Conservation (phyloP, 2,113 vertebrate species). For the Oenanthe melanoleuca region DNA sequence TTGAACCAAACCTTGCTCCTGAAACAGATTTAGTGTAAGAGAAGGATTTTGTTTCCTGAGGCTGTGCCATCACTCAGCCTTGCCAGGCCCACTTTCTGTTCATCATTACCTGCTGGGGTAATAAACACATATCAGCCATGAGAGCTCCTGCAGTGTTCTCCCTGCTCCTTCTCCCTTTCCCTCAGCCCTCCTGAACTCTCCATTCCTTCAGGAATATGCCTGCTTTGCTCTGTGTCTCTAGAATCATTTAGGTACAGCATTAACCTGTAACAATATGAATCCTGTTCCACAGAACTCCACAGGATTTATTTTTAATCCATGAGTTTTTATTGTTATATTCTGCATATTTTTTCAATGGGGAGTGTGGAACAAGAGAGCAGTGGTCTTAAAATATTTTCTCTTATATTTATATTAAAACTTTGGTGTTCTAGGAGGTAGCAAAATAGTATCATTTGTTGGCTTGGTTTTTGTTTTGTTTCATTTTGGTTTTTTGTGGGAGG, state of each 20-base stretch:
- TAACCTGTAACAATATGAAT: background rate
- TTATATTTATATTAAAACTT: background rate
- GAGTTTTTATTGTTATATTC: background rate
- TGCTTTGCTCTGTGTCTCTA: background rate
- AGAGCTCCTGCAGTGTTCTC: background rate
- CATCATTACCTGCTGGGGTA: background rate
- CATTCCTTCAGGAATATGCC: background rate
- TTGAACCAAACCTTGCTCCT: background rate
- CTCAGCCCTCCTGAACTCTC: background rate
- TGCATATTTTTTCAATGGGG: rapidly evolving
- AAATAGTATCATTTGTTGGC: background rate
- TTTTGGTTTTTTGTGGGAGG: background rate
- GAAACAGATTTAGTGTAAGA: background rate
- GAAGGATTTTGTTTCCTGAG: background rate
- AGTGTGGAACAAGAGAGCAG: background rate
- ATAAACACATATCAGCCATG: background rate
- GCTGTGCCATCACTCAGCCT: background rate
- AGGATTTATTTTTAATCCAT: background rate
- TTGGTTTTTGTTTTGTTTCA: background rate
- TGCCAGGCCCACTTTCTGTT: background rate
- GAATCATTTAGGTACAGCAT: background rate
- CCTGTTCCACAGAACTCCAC: background rate
- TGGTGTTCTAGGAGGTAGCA: background rate
- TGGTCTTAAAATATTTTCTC: background rate
- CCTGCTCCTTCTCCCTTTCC: background rate